Evolutionary conservation across 1,140 invertebrate species (phyloP).

Genomic region (Drosophila virilis): DNA sequence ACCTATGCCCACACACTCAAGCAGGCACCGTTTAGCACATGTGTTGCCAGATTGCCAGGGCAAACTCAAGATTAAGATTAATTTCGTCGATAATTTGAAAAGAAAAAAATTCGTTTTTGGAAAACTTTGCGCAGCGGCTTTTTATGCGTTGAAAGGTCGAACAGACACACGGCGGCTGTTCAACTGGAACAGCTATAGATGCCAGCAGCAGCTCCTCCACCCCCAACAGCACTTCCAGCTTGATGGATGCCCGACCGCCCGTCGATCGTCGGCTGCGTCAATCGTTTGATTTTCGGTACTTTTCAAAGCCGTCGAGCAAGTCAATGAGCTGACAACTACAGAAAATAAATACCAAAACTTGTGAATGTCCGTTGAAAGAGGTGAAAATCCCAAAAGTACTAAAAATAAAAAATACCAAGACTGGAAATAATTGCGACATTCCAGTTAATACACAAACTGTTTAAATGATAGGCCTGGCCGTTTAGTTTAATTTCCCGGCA

Average conservation of each 20-base stretch:
- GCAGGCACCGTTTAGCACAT: slow-evolving; percentile 66
- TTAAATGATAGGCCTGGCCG: not conserved
- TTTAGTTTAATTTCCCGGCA: not conserved
- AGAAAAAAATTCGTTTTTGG: slow-evolving; percentile 31
- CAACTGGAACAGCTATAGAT: slow-evolving; percentile 10
- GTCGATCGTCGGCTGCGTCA: slow-evolving; percentile 61
- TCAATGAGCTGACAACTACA: slow-evolving; percentile 49
- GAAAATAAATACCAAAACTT: slow-evolving; percentile 32
- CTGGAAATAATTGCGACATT: slow-evolving; percentile 1
- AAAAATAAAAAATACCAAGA: not conserved
- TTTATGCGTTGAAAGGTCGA: slow-evolving; percentile 72
- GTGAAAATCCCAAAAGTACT: not conserved
- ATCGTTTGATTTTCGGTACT: slow-evolving; percentile 68
- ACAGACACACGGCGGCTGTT: slow-evolving; percentile 42
- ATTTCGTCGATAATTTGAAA: slow-evolving; percentile 71
- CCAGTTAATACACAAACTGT: not conserved
- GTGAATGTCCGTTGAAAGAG: not conserved
- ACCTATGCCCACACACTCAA: slow-evolving; percentile 27
- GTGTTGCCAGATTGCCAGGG: slow-evolving; percentile 57
- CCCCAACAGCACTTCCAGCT: slow-evolving; percentile 49
- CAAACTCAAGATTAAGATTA: slow-evolving; percentile 79
- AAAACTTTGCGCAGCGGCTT: slow-evolving; percentile 54
- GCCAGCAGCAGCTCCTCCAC: slow-evolving; percentile 4
- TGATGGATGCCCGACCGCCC: slow-evolving; percentile 64
- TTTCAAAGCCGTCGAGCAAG: slow-evolving; percentile 54